Evolutionary conservation across 2,797 vertebrate species (phyloP).

Genomic region (Cirrhinus mrigala): DNA sequence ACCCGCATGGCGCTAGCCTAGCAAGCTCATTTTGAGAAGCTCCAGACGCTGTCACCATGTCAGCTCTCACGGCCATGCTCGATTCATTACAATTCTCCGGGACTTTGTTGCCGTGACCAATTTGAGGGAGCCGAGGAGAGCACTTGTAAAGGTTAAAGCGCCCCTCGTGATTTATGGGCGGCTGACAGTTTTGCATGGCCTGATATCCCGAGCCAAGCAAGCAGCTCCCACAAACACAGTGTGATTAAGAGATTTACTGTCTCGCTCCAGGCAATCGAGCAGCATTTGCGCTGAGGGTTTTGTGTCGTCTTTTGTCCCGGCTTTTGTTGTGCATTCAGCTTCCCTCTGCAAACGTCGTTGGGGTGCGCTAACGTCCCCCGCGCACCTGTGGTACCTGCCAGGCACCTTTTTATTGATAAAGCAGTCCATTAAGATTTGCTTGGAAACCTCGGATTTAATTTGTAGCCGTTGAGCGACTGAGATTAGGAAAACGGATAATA

Average conservation of each 20-base stretch:
- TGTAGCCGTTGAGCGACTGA: constrained; percentile 2
- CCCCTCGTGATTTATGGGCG: constrained; percentile 60
- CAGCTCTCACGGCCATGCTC: constrained; percentile 56
- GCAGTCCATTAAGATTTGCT: constrained; percentile 23
- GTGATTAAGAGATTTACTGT: constrained; percentile 66
- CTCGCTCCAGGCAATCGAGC: constrained; percentile 49
- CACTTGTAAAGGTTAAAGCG: constrained; percentile 64
- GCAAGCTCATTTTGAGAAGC: constrained; percentile 53
- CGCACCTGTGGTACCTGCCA: background rate
- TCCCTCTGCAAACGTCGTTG: constrained; percentile 1
- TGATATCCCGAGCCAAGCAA: constrained; percentile 58
- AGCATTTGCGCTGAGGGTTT: constrained; percentile 33
- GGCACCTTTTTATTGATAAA: constrained; percentile 1
- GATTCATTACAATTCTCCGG: constrained; percentile 61
- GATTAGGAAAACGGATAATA: constrained; percentile 36
- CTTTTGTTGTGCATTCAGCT: constrained; percentile 45
- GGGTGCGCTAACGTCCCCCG: background rate
- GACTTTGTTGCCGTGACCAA: constrained; percentile 61
- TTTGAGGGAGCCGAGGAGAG: constrained; percentile 59
- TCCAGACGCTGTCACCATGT: constrained; percentile 59
- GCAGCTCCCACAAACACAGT: constrained; percentile 61
- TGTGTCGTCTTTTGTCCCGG: constrained; percentile 43
- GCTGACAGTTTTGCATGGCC: constrained; percentile 56
- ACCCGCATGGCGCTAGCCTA: constrained; percentile 49
- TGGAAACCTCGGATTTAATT: background rate